Evolutionary conservation across 2,797 vertebrate genomes (phyloP).

Genomic region (Chrosomus eos): DNA sequence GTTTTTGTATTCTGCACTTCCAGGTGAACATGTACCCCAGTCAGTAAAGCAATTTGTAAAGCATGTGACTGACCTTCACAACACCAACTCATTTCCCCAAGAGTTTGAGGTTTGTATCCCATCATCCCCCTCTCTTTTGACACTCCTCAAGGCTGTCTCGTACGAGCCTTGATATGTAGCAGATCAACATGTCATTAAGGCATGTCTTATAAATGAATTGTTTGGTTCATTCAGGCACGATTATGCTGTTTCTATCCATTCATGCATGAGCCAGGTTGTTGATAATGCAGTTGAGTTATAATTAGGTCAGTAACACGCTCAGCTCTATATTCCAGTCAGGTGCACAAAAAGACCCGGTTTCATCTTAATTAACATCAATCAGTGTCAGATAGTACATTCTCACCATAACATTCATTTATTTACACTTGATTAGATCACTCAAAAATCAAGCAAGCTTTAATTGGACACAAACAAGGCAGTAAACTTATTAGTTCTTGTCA

Average conservation of each 20-base stretch:
- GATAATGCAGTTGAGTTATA: slow-evolving; percentile 46
- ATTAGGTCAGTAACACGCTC: slow-evolving; percentile 45
- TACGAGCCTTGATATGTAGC: slow-evolving; percentile 7
- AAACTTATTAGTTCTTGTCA: slow-evolving; percentile 30
- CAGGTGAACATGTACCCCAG: slow-evolving; percentile 82
- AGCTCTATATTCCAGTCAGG: slow-evolving; percentile 48
- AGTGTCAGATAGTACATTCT: slow-evolving; percentile 51
- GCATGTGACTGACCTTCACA: slow-evolving; percentile 91
- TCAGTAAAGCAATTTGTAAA: slow-evolving; percentile 89
- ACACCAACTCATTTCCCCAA: slow-evolving; percentile 85
- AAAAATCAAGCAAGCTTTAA: slow-evolving; percentile 45
- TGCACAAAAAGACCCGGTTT: slow-evolving; percentile 48
- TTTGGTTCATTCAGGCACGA: slow-evolving; percentile 50
- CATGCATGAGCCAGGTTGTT: slow-evolving; percentile 46
- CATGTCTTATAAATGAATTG: slow-evolving; percentile 8
- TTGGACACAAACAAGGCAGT: slow-evolving; percentile 36
- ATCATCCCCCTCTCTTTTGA: slow-evolving; percentile 16
- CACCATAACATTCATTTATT: slow-evolving; percentile 34
- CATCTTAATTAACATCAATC: slow-evolving; percentile 54
- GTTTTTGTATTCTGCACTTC: slow-evolving; percentile 35
- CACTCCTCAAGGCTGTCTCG: slow-evolving; percentile 19
- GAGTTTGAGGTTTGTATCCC: slow-evolving; percentile 91
- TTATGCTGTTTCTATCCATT: slow-evolving; percentile 31
- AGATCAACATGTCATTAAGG: slow-evolving; percentile 32
- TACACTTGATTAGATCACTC: slow-evolving; percentile 49